Evolutionary conservation across 2,113 vertebrate genomes (phyloP), one percentile per base, ranked within the genome.

Genomic region (Oncorhynchus masou): DNA sequence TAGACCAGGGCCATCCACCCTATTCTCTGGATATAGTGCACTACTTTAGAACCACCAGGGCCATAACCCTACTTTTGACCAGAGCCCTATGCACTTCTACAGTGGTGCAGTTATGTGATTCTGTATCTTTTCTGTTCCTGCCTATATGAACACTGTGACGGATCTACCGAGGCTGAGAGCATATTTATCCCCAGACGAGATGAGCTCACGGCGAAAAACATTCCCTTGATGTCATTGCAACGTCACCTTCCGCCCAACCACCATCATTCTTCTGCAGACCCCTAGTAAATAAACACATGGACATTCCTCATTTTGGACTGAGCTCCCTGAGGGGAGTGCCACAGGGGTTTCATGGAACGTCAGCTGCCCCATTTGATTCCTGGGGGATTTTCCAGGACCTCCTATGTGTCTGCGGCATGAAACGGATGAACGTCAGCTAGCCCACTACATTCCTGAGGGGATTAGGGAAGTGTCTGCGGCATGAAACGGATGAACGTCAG

Each of bases 311-410:
- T 62, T 60, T 74, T 51, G 7, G 49, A 39, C 48, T 77, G 6
- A 66, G 68, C 68, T 71, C 71, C 54, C 71, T 20, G 51, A 80
- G 72, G 45, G 8, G 39, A 0, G 22, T 9, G 64, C 54, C 80
- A 11, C 64, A 79, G 78, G 80, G 49, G 49, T 82, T 85, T 85
- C 84, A 87, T 85, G 77, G 81, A 77, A 73, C 74, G 71, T 74
- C 74, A 80, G 34, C 75, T 76, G n/a, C n/a, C n/a, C n/a, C n/a
- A n/a, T n/a, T n/a, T n/a, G n/a, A n/a, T n/a, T n/a, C n/a, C n/a
- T n/a, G n/a, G 49, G 51, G 70, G 49, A 71, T 77, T 76, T n/a
- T n/a, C n/a, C n/a, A 79, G 74, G n/a, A n/a, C n/a, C n/a, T n/a
- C n/a, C n/a, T n/a, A 80, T 59, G 68, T 81, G 39, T 39, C 66